phyloP scores from a whole-genome alignment of 92 coral and sea anemone genomes.

The Parazoanthus darwini region DNA sequence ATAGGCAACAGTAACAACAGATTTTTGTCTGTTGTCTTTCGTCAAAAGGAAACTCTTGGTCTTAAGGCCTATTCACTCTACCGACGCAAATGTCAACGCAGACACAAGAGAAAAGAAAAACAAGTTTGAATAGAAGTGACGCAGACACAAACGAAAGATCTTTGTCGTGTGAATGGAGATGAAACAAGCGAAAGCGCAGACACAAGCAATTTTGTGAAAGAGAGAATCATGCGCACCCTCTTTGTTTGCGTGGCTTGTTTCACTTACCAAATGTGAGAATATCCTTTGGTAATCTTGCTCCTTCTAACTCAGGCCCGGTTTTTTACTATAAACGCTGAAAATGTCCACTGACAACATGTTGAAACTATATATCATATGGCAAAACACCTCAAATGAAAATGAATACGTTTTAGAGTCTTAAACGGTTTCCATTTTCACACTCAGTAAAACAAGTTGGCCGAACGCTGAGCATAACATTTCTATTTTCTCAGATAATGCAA shows the following conservation, averaged over 20 bases:
- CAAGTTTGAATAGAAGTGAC: background rate
- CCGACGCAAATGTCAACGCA: background rate
- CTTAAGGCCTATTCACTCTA: conserved; percentile 8
- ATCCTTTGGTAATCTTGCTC: conserved; percentile 8
- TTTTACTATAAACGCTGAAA: conserved; percentile 5
- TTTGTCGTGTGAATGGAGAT: background rate
- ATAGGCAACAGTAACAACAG: conserved; percentile 4
- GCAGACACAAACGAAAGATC: background rate
- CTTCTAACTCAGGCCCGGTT: conserved; percentile 10
- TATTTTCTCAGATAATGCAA: no score
- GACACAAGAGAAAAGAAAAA: conserved; percentile 1
- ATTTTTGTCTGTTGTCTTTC: background rate
- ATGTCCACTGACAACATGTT: conserved; percentile 8
- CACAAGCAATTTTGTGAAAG: conserved; percentile 7
- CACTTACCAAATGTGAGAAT: conserved; percentile 7
- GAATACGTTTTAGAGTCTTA: background rate
- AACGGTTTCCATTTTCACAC: background rate
- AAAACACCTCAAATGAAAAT: conserved; percentile 5
- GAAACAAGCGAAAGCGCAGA: conserved; percentile 9
- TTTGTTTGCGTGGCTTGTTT: conserved; percentile 8
- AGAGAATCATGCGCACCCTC: conserved; percentile 10
- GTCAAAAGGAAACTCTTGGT: background rate
- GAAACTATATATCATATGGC: conserved; percentile 6
- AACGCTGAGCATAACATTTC: no score
- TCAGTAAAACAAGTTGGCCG: no score